Evolutionary conservation across 2,888 invertebrate genomes (phyloP).

Genomic region (Agrilus mali): DNA sequence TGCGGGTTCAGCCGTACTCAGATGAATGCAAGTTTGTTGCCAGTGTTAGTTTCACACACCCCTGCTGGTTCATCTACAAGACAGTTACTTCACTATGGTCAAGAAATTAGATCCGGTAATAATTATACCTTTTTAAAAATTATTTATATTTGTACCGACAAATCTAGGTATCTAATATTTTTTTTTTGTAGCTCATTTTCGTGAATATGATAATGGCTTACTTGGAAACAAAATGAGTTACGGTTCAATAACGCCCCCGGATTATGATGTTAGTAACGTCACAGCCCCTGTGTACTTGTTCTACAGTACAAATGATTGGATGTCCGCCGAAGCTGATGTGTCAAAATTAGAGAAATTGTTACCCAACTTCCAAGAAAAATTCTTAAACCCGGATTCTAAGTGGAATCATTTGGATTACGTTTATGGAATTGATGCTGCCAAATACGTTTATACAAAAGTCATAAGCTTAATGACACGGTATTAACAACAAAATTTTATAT

Average conservation of each 20-base stretch:
- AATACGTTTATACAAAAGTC: too few species aligned
- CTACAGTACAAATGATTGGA: slow-evolving; percentile 35
- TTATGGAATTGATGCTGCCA: slow-evolving; percentile 40
- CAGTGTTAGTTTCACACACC: slow-evolving; percentile 20
- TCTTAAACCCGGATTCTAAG: slow-evolving; percentile 35
- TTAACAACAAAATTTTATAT: too few species aligned
- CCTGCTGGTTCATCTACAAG: slow-evolving; percentile 38
- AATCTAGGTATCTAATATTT: too few species aligned
- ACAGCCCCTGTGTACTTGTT: slow-evolving; percentile 32
- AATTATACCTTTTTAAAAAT: not conserved
- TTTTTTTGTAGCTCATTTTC: slow-evolving; percentile 12
- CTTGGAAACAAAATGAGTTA: slow-evolving; percentile 17
- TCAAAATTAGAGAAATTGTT: slow-evolving; percentile 32
- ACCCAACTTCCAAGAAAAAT: slow-evolving; percentile 34
- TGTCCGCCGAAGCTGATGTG: slow-evolving; percentile 35
- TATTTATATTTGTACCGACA: not conserved
- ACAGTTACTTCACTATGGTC: slow-evolving; percentile 60
- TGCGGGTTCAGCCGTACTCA: slow-evolving; percentile 26
- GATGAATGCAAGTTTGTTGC: slow-evolving; percentile 24
- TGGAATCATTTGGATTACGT: slow-evolving; percentile 54
- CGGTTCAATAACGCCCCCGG: slow-evolving; percentile 24
- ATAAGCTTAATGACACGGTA: too few species aligned
- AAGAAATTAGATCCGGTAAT: slow-evolving; percentile 38
- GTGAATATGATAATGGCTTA: slow-evolving; percentile 15
- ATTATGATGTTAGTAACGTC: slow-evolving; percentile 28